phyloP scores from a whole-genome alignment of 53 echinoderm and acorn worm genomes.

The Antedon mediterranea region DNA sequence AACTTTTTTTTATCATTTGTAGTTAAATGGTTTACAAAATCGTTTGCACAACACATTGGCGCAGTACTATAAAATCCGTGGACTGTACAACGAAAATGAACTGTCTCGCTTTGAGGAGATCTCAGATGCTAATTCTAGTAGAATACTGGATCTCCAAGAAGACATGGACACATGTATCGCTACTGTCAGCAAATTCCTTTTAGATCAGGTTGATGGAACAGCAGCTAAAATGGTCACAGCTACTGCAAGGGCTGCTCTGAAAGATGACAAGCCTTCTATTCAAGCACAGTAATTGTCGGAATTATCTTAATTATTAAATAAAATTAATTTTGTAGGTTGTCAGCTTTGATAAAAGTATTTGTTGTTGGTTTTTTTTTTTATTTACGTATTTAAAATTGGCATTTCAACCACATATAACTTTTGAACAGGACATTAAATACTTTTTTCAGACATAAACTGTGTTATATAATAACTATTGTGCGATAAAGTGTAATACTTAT shows the following conservation, averaged over 20 bases:
- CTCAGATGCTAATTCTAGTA: constrained; percentile 44
- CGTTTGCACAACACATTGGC: constrained; percentile 72
- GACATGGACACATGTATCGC: constrained; percentile 53
- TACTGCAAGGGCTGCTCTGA: constrained; percentile 35
- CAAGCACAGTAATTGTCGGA: background rate
- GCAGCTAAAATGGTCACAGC: constrained; percentile 45
- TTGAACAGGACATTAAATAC: too few relatives aligned
- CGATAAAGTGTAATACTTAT: too few relatives aligned
- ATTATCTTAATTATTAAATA: too few relatives aligned
- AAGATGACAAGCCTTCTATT: background rate
- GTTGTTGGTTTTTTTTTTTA: too few relatives aligned
- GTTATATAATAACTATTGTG: too few relatives aligned
- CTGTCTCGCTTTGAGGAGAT: constrained; percentile 70
- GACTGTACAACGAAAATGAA: constrained; percentile 77
- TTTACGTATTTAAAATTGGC: too few relatives aligned
- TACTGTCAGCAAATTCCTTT: constrained; percentile 34
- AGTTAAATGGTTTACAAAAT: constrained; percentile 82
- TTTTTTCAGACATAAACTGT: too few relatives aligned
- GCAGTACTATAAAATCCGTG: constrained; percentile 76
- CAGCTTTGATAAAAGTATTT: too few relatives aligned
- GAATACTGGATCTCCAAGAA: constrained; percentile 39
- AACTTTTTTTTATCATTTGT: constrained; percentile 2
- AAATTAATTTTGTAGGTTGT: too few relatives aligned
- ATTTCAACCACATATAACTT: too few relatives aligned
- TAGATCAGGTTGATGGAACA: constrained; percentile 76